These are phyloP conservation scores for Metridium senile DNA, from an alignment of 92 coral and sea anemone species.

Conservation along the genomic window DNA sequence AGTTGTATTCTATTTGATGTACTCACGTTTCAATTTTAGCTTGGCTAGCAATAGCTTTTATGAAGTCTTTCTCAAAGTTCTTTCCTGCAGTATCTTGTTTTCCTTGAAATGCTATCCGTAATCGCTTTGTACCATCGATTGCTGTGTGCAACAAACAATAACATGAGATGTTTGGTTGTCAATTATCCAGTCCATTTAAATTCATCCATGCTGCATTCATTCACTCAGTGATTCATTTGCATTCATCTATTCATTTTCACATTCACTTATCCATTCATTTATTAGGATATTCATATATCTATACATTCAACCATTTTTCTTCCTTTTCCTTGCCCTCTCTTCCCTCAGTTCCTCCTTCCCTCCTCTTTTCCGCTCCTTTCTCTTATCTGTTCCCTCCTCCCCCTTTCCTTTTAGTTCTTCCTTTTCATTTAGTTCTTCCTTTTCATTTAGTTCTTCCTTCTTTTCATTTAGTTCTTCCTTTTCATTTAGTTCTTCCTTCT, in stretches of 20 bases:
- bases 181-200: not conserved
- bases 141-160: constrained; percentile 14
- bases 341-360: not conserved
- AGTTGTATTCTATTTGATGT: no score
- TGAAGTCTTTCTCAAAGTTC: constrained; percentile 26
- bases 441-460: no score
- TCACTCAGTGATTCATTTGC: no score
- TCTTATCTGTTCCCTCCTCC: not conserved
- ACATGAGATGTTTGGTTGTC: not conserved
- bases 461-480: no score
- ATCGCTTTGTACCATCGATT: constrained; percentile 43
- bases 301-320: not conserved
- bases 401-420: no score
- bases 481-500: no score
- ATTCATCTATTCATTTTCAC: no score
- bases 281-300: no score
- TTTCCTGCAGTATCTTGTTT: constrained; percentile 12
- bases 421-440: no score
- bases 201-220: no score
- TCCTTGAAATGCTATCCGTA: constrained; percentile 33
- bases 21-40: constrained; percentile 51
- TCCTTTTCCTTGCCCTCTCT: not conserved
- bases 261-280: no score
- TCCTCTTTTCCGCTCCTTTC: not conserved
- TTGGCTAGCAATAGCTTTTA: constrained; percentile 26